These are phyloP conservation scores for Porites evermanni DNA, from an alignment of 92 coral and sea anemone species.

Conservation along the genomic window DNA sequence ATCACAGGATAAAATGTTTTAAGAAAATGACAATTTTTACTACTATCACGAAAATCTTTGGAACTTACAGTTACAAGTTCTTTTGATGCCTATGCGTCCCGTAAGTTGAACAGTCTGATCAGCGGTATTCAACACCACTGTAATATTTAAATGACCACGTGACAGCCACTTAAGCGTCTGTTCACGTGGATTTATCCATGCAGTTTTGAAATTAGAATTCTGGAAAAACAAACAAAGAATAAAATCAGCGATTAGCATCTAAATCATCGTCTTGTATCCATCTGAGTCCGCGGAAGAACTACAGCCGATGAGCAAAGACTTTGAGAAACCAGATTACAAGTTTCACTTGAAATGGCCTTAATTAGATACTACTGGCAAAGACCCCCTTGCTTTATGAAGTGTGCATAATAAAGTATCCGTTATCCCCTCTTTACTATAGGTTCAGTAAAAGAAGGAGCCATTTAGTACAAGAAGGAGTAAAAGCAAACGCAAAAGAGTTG, in stretches of 20 bases:
- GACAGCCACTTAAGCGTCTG: constrained; percentile 80
- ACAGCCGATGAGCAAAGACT: too few relatives aligned
- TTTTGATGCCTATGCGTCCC: constrained; percentile 74
- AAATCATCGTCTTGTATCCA: not conserved
- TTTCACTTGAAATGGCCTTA: too few relatives aligned
- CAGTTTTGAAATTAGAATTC: constrained; percentile 43
- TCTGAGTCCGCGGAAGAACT: too few relatives aligned
- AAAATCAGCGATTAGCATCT: not conserved
- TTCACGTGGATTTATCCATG: constrained; percentile 73
- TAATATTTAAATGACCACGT: constrained; percentile 76
- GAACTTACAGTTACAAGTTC: constrained; percentile 83
- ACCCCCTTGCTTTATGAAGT: too few relatives aligned
- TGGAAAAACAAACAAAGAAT: not conserved
- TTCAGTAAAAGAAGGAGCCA: too few relatives aligned
- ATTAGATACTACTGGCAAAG: too few relatives aligned
- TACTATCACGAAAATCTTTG: not conserved
- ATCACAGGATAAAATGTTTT: not conserved
- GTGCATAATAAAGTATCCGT: too few relatives aligned
- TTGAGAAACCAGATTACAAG: too few relatives aligned
- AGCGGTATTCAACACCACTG: constrained; percentile 60
- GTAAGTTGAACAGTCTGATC: constrained; percentile 59
- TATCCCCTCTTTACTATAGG: too few relatives aligned
- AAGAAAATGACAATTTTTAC: not conserved
- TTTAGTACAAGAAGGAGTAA: too few relatives aligned
- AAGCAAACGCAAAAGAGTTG: too few relatives aligned